Percentiles rank a stretch among this genome's conserved stretches.
These are phyloP conservation scores for Epicauta chinensis DNA, from an alignment of 1,140 invertebrate genomes.

Conservation along the genomic window DNA sequence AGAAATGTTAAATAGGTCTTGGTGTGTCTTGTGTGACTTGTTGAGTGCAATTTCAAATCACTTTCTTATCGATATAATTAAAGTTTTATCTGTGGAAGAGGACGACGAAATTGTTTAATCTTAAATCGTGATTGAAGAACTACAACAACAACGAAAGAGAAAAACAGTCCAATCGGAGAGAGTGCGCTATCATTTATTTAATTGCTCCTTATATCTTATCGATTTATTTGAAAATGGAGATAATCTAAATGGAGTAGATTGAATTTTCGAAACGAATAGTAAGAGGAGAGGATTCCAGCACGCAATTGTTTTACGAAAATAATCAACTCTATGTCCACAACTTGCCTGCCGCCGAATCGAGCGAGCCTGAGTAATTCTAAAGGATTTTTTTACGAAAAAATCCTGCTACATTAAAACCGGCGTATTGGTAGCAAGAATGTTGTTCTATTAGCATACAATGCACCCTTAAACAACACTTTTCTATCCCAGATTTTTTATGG, in stretches of 20 bases:
- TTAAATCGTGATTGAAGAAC: background rate
- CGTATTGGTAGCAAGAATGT: constrained; percentile 30
- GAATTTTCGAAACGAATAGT: no score
- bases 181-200: no score
- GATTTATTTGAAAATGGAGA: constrained; percentile 1
- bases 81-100: constrained; percentile 5
- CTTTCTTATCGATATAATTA: constrained; percentile 17
- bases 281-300: no score
- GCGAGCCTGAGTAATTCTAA: constrained; percentile 21
- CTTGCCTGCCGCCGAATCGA: background rate
- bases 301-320: no score
- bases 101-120: constrained; percentile 7
- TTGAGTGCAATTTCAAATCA: constrained; percentile 16
- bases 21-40: no score
- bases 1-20: constrained; percentile 9
- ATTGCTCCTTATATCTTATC: constrained; percentile 8
- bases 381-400: constrained; percentile 19
- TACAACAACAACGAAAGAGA: no score
- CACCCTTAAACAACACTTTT: constrained; percentile 32
- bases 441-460: constrained; percentile 31
- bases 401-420: constrained; percentile 23
- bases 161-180: no score
- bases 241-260: constrained; percentile 4
- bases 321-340: no score
- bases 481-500: constrained; percentile 25